Base-by-base conservation (phyloP, 2,888 invertebrate genomes). In the Drosophila gaucha region DNA sequence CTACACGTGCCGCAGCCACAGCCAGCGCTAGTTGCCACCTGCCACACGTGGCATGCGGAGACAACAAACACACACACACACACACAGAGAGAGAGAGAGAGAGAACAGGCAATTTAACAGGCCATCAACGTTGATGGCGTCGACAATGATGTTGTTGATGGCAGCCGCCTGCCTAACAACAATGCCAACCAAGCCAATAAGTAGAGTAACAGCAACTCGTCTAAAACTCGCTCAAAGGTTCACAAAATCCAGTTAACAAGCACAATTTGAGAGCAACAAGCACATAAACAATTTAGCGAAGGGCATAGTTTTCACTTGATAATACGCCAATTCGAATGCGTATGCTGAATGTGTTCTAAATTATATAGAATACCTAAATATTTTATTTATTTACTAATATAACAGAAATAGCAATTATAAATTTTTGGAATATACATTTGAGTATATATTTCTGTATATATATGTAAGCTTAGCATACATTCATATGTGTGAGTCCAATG, bases 71-170 rank as follows among this genome's bases (percentile, higher is more conserved):
- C 62, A n/a, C 28, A 9, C 28, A 28, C n/a, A n/a, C n/a, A n/a
- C n/a, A n/a, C n/a, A n/a, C n/a, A n/a, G n/a, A n/a, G n/a, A n/a
- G n/a, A n/a, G n/a, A n/a, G n/a, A n/a, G n/a, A n/a, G n/a, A n/a
- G 44, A 83, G 84, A 87, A 88, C 88, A 78, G 82, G 83, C 89
- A 87, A 88, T 85, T 84, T 88, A 88, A 87, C 88, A 89, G 86
- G 83, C 89, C 84, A 84, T 89, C 89, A 89, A 88, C 88, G 88
- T 69, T 84, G 88, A 84, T 84, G 84, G 84, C 55, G 79, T 62
- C 68, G 83, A 84, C 86, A 86, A 84, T 82, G 89, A 83, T 77
- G 87, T 80, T 80, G 89, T 68, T 88, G 82, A 88, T 80, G 82
- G 66, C 67, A 64, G 55, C 60, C 62, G 83, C 57, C 70, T 60